Evolutionary conservation across 1,140 invertebrate species (phyloP), one percentile per base, ranked within the genome.

Genomic region (Harlomillsia oculata): DNA sequence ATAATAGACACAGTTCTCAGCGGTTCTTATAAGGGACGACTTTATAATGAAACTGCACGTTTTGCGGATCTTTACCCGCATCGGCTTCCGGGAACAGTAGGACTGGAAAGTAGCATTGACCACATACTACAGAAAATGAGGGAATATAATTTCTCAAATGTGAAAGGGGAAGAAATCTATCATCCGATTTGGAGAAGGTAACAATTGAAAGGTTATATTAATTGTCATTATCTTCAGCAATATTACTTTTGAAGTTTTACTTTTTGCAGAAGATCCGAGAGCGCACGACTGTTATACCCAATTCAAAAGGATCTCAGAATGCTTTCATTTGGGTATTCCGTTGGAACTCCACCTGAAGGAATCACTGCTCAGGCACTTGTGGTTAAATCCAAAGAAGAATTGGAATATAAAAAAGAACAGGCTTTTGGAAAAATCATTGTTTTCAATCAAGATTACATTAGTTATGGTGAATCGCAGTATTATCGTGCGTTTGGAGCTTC

Each of bases 351-450:
- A 1, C 52, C 59, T 16, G 62, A 67, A 16, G 71, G 71, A 32
- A 71, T 75, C 23, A 32, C 26, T 13, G 60, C 56, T 21, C 68
- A 72, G 29, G 70, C 69, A 21, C 52, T 75, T 21, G 72, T 75
- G 11, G 72, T 75, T 2, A 66, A 59, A 11, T 60, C 59, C 53
- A 75, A 74, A 62, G 70, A 73, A 36, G 73, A 76, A 30, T 53
- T 76, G 16, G 43, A 69, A 21, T 34, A 9, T 34, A 34, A 34
- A 34, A n/a, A 34, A 34, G n/a, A 34, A 28, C 56, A 77, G 75
- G 74, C 68, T 18, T 65, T 67, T 51, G 84, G 82, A 29, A 87
- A 87, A 74, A 88, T 89, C 43, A 81, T 88, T 3, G 76, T 88
- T 1, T 87, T 77, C 67, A 84, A 84, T 70, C 73, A 84, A 66